Base-by-base conservation (phyloP, 2,113 vertebrate species). In the Pseudonaja textilis region DNA sequence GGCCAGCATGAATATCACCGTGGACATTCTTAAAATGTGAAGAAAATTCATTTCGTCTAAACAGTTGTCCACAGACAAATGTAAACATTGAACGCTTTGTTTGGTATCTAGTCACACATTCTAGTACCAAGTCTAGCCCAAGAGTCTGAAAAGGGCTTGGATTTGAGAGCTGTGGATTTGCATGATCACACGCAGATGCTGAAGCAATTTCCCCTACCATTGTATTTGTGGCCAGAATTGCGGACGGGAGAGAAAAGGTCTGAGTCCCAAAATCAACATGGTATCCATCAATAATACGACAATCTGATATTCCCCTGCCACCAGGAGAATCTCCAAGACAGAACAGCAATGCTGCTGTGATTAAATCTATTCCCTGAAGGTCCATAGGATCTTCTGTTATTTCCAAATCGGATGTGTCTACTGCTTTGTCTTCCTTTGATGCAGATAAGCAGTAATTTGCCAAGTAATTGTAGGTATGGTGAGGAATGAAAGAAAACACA, bases 71-170 rank as follows among this genome's bases (percentile, higher is more conserved):
- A 93, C 99, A 99, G 95, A 99, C 98, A 92, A 99, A 99, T 95
- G 99, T 99, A 97, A 99, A 99, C 98, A 99, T 99, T 95, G 99
- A 99, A 95, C 99, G 99, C 89, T 99, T 99, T 90, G 99, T 99
- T 96, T 99, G 99, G 98, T 99, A 99, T 96, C 99, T 98, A 94
- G 99, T 98, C 92, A 99, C 98, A 96, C 98, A 98, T 96, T 99
- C 99, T 94, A 99, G 98, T 34, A 99, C 99, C 93, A 99, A 98
- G 96, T 99, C 98, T 81, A 99, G 98, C 59, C 99, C 98, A 91
- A 99, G 98, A 2, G 98, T 99, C 96, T 98, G 98, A 97, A 99
- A 99, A 5, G 99, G 99, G 97, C 98, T 99, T 87, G 99, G 99
- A 96, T 99, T 99, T 95, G 99, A 98, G 94, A 99, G 98, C 95